Evolutionary conservation across 2,888 invertebrate species (phyloP), one percentile per base, ranked within the genome.

Genomic region (Meta bourneti): DNA sequence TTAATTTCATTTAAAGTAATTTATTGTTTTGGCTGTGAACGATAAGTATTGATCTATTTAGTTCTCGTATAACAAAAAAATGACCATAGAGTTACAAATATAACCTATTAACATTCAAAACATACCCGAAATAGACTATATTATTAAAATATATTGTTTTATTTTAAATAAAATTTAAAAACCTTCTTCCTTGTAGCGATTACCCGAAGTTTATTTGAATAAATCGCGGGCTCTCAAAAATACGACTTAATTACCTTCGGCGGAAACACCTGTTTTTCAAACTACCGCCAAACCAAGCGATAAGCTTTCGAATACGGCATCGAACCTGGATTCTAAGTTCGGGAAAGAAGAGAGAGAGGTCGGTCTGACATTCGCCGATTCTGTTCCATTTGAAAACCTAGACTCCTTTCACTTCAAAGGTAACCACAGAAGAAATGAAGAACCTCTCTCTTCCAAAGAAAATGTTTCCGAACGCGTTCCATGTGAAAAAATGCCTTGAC

Each of bases 311-410:
- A 49, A 19, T 54, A 6, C 71, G 77, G 83, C 51, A 61, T 54
- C n/a, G 13, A 75, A 48, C 48, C n/a, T 16, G 84, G 75, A 54
- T 74, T 75, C 7, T 19, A 52, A 11, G 61, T 78, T 52, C 19
- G 74, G n/a, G 54, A 69, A 52, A 74, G 71, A 80, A 54, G 52
- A 13, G 54, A 78, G 87, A 20, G 86, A 82, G 75, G 70, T 86
- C 75, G 13, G 81, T 49, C 19, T 89, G 82, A 90, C 90, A 90
- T 85, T 90, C 85, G 78, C 19, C 70, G 34, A 89, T 83, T 70
- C 69, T 78, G 20, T 51, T 89, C 89, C 89, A 88, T 74, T 74
- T 13, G 9, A 79, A 61, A 34, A n/a, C 52, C 72, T 13, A 80
- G 54, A 49, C 72, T 16, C 61, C 11, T 61, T 9, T 16, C 11